Percentiles rank a stretch among this genome's conserved stretches.
These are phyloP conservation scores for Otolemur crassicaudatus DNA, from an alignment of 2,797 vertebrate genomes.

Conservation along the genomic window DNA sequence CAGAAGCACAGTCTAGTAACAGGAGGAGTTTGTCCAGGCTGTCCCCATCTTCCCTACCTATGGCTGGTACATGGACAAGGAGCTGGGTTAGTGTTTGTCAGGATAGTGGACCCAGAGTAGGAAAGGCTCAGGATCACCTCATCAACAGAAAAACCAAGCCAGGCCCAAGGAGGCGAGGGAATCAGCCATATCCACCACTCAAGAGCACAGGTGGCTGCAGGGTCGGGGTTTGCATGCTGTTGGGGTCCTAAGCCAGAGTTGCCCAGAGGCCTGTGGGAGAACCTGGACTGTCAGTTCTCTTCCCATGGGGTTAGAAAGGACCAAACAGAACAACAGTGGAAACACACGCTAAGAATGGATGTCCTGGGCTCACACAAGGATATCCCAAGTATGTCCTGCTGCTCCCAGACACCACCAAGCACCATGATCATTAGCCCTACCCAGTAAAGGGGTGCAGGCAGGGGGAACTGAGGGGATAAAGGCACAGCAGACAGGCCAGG, in stretches of 20 bases:
- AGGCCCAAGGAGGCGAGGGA: not conserved
- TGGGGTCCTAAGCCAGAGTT: not conserved
- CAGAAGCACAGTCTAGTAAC: not conserved
- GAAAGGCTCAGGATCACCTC: not conserved
- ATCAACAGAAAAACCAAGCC: not conserved
- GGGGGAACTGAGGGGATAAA: not conserved
- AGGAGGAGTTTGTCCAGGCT: not conserved
- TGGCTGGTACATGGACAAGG: not conserved
- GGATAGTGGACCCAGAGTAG: not conserved
- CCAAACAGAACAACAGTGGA: constrained; percentile 8
- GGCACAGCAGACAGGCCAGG: not conserved
- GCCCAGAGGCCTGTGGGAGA: not conserved
- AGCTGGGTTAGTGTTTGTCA: not conserved
- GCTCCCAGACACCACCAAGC: not conserved
- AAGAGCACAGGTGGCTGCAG: not conserved
- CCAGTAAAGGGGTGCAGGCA: not conserved
- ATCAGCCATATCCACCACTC: not conserved
- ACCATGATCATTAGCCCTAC: not conserved
- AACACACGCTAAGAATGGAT: not conserved
- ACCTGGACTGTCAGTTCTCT: not conserved
- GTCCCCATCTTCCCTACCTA: not conserved
- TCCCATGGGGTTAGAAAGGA: not conserved
- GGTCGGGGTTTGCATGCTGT: not conserved
- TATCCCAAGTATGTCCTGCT: not conserved
- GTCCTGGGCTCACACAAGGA: too few relatives aligned